A percentile compares a stretch with the other conserved stretches of the same genome.
Evolutionary conservation across 2,113 vertebrate species (phyloP).

Genomic region (Caranx ignobilis): DNA sequence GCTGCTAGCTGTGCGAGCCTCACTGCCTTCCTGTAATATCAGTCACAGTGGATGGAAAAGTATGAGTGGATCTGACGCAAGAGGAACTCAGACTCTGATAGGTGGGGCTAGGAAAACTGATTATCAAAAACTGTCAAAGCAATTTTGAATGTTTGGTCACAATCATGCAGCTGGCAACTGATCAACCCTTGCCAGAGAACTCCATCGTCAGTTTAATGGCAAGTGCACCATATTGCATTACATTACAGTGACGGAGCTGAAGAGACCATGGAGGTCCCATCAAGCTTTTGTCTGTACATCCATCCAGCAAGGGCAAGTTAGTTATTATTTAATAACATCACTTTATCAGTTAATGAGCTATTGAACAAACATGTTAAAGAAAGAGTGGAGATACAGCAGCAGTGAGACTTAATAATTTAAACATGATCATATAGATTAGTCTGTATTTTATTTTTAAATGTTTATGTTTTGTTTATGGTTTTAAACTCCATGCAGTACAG

Average conservation of each 20-base stretch:
- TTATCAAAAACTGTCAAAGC: not conserved
- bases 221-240: not conserved
- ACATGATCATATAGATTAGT: not conserved
- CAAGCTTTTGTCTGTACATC: not conserved
- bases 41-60: slow-evolving; percentile 9
- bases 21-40: slow-evolving; percentile 83
- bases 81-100: not conserved
- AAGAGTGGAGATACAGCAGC: no score
- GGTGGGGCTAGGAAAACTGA: not conserved
- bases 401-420: not conserved
- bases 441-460: not conserved
- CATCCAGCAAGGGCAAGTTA: not conserved
- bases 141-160: not conserved
- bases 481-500: no score
- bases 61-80: not conserved
- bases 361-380: not conserved
- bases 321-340: not conserved
- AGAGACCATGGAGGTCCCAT: not conserved
- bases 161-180: not conserved
- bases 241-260: not conserved
- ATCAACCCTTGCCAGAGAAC: not conserved
- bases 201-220: not conserved
- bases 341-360: not conserved
- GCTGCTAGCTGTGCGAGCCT: slow-evolving; percentile 86
- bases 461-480: no score